Evolutionary conservation across 2,113 vertebrate genomes (phyloP), one percentile per base, ranked within the genome.

Genomic region (Poeciliopsis retropinna): DNA sequence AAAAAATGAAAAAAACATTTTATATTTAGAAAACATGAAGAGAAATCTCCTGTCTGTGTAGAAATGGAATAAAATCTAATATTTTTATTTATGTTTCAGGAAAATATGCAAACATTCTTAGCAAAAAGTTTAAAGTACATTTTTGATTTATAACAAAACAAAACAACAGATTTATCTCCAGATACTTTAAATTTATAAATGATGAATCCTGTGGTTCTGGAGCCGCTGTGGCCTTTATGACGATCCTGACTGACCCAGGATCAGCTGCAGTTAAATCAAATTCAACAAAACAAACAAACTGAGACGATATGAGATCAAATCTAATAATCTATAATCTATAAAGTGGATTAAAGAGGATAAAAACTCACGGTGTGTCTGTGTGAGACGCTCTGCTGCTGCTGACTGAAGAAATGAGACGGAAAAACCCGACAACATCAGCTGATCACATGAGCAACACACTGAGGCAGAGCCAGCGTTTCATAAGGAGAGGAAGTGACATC

Each of bases 401-500:
- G 31, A 76, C n/a, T 74, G 76, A 71, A 47, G 70, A 79, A 25
- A 62, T 5, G 12, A 67, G 65, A 6, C 1, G 61, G 32, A 61
- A 37, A 31, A 25, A 30, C 25, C 39, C 6, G 29, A 70, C 51
- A 75, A 32, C 68, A 74, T 80, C 87, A 86, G 79, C 72, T 80
- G 72, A 86, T 86, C 87, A 86, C 80, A 86, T 76, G 87, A 82
- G 9, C 30, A 61, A 19, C 65, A 63, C 34, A 37, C 39, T 15
- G 19, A 29, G 44, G 44, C 44, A 57, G 51, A 57, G 51, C 8
- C 51, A n/a, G 51, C 7, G 51, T 11, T 57, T 57, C 22, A 57
- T 57, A 57, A 57, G 22, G 22, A 57, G 8, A 57, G 22, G 25
- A 57, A 8, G 51, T 57, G 51, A n/a, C 51, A 57, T 57, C 51